These are phyloP conservation scores for Peromyscus nudipes DNA, from an alignment of 2,797 vertebrate species.

Conservation along the genomic window DNA sequence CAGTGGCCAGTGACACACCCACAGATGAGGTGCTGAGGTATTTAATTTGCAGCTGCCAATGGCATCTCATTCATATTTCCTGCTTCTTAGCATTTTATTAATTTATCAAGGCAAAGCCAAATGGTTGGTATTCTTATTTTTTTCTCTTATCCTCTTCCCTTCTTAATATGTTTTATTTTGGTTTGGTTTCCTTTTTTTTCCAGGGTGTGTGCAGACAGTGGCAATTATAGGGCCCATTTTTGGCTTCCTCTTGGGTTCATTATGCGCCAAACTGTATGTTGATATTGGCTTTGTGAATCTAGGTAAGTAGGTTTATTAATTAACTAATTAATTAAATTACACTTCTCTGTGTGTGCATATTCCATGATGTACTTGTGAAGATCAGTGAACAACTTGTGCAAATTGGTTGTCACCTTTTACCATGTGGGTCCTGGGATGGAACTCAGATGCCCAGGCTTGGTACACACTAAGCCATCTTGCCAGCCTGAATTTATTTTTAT, in stretches of 20 bases:
- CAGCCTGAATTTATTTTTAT: neutral
- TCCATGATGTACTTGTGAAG: neutral
- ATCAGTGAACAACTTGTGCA: neutral
- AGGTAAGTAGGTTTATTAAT: slow-evolving; percentile 89
- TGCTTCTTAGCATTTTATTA: slow-evolving; percentile 13
- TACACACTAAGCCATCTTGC: neutral
- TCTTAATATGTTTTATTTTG: neutral
- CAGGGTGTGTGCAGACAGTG: slow-evolving; percentile 96
- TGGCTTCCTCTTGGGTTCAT: slow-evolving; percentile 95
- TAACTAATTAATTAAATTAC: neutral
- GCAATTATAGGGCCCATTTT: slow-evolving; percentile 97
- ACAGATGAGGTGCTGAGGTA: slow-evolving; percentile 5
- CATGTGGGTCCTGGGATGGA: neutral
- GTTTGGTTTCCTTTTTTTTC: slow-evolving; percentile 51
- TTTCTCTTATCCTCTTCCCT: slow-evolving; percentile 31
- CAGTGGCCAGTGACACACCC: neutral
- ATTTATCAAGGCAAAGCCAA: slow-evolving; percentile 32
- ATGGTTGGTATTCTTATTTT: neutral
- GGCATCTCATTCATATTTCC: slow-evolving; percentile 21
- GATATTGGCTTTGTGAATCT: slow-evolving; percentile 95
- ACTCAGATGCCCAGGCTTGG: neutral
- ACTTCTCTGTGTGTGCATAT: neutral
- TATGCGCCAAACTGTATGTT: slow-evolving; percentile 97
- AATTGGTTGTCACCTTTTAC: neutral
- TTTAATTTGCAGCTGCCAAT: slow-evolving; percentile 32